These are phyloP conservation scores for Allygus modestus DNA, from an alignment of 2,888 invertebrate genomes.

Conservation along the genomic window DNA sequence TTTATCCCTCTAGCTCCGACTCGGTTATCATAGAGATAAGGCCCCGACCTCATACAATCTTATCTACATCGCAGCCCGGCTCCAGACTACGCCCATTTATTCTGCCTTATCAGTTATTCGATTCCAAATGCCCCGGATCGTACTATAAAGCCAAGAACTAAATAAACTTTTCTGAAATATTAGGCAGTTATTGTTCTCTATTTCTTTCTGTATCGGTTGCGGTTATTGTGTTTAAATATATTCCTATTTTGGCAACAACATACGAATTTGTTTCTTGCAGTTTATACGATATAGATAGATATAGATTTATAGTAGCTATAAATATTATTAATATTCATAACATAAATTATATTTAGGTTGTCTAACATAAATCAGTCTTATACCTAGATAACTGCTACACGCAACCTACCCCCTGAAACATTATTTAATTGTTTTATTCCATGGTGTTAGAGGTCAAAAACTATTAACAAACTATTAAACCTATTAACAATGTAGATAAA, in stretches of 20 bases:
- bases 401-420: no score
- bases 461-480: no score
- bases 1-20: background rate
- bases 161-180: constrained; percentile 54
- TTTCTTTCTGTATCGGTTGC: constrained; percentile 4
- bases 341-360: no score
- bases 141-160: constrained; percentile 52
- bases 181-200: constrained; percentile 51
- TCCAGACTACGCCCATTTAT: constrained; percentile 52
- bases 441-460: no score
- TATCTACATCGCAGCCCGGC: constrained; percentile 20
- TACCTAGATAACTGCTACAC: no score
- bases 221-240: background rate
- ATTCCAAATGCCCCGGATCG: constrained; percentile 46
- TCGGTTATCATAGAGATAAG: constrained; percentile 10
- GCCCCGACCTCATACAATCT: constrained; percentile 33
- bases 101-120: constrained; percentile 53
- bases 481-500: no score
- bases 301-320: no score
- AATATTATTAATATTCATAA: no score
- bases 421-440: no score
- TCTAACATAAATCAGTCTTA: no score
- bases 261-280: no score
- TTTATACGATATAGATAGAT: no score
- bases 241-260: constrained; percentile 1